Conservation (phyloP, 2,888 invertebrate genomes). For the Mongoloraphidia duomilia region DNA sequence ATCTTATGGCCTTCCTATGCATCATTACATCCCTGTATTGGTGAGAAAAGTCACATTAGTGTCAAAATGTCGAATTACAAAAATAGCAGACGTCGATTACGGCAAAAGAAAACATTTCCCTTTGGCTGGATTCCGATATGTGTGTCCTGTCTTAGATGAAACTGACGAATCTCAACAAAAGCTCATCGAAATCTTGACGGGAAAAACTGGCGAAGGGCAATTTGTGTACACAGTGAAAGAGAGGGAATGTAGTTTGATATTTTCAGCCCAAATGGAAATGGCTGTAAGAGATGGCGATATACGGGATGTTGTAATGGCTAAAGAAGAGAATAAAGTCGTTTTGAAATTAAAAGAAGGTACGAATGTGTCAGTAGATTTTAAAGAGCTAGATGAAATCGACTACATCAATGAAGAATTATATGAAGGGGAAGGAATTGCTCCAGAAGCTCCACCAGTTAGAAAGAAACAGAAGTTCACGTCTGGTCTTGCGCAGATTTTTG, state of each 20-base stretch:
- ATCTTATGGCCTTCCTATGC: constrained; percentile 55
- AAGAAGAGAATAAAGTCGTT: constrained; percentile 58
- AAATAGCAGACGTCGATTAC: constrained; percentile 42
- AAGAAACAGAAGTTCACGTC: constrained; percentile 37
- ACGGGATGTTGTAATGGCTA: constrained; percentile 60
- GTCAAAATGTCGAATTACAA: constrained; percentile 49
- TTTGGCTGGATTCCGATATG: constrained; percentile 56
- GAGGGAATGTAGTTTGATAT: constrained; percentile 56
- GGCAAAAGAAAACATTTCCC: constrained; percentile 53
- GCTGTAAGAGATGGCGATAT: constrained; percentile 66
- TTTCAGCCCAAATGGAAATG: constrained; percentile 57
- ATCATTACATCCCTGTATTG: constrained; percentile 67
- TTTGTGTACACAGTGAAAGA: constrained; percentile 67
- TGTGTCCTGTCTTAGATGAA: constrained; percentile 56
- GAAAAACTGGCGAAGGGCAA: constrained; percentile 38
- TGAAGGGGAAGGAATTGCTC: constrained; percentile 57
- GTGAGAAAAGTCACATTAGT: constrained; percentile 26
- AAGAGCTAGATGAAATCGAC: constrained; percentile 39
- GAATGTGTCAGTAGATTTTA: constrained; percentile 58
- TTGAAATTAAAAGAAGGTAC: constrained; percentile 58
- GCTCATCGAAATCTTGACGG: constrained; percentile 43
- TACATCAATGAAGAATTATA: constrained; percentile 33
- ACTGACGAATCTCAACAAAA: constrained; percentile 49
- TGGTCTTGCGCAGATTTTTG: constrained; percentile 56
- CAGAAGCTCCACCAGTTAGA: constrained; percentile 35